Base-by-base conservation (phyloP, 53 echinoderm and acorn worm species). In the Holothuria scabra region DNA sequence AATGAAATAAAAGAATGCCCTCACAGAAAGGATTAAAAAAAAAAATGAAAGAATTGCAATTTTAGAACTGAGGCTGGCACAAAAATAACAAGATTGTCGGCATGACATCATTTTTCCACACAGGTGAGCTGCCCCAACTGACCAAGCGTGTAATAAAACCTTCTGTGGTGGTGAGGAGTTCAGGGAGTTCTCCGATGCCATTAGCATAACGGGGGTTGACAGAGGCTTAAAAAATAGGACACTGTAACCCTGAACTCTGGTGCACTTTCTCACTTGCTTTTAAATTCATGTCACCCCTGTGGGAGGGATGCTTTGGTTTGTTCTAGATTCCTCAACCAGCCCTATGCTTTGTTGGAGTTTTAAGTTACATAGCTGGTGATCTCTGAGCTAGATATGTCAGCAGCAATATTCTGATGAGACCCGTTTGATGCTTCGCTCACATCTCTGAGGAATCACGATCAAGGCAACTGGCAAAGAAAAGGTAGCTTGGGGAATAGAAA, bases 351-450 rank as follows among this genome's bases (percentile, higher is more conserved):
- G 52, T 52, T 52, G 46, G 4, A 23, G 71, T 44, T 13, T 71
- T 46, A 44, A 21, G 71, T 71, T 71, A 71, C 71, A 71, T 38
- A 16, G 46, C 71, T 38, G 71, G 44, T 71, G 71, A 71, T 71
- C 71, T 71, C 71, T 71, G 71, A 46, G 26, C 71, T 46, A 71
- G 71, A 44, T 48, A 71, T 44, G 71, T 44, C 71, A 71, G 26
- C 8, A 46, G 24, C 46, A 71, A 71, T 71, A 23, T 41, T 67
- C 4, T 52, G 52, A 52, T 52, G 52, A 52, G 52, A 52, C 52
- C 52, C 52, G 52, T 18, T 52, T 52, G 52, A 52, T 52, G 52
- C 11, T 52, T 52, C 52, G 14, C 52, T 52, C 52, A 16, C 52
- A 52, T 52, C 52, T 52, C 52, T 16, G 52, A 52, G 52, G 52